These are phyloP conservation scores for Cyclopterus lumpus DNA, from an alignment of 2,797 vertebrate genomes.

Conservation along the genomic window DNA sequence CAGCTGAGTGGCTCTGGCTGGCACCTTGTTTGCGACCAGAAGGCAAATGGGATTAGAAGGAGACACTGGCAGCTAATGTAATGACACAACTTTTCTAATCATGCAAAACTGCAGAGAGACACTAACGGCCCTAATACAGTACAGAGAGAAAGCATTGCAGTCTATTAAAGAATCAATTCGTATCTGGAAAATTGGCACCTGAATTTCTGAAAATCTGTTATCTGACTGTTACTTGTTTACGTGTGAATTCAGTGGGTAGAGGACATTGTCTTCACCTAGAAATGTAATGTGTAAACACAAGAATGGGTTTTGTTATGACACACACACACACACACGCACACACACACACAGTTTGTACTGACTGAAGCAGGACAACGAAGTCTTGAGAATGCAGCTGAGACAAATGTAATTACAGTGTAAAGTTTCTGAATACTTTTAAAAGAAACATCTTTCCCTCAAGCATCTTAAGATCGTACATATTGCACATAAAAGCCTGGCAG, in stretches of 20 bases:
- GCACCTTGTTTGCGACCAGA: conserved; percentile 72
- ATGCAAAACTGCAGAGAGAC: conserved; percentile 69
- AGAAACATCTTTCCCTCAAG: conserved; percentile 37
- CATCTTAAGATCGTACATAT: conserved; percentile 34
- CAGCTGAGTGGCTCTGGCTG: conserved; percentile 64
- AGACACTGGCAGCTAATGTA: conserved; percentile 68
- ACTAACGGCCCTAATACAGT: conserved; percentile 50
- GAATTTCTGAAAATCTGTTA: conserved; percentile 28
- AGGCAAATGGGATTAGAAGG: conserved; percentile 78
- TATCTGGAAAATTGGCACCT: conserved; percentile 37
- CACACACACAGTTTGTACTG: background rate
- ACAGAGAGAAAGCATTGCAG: conserved; percentile 24
- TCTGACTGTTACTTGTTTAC: conserved; percentile 9
- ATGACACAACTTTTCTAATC: conserved; percentile 74
- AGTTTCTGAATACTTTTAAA: conserved; percentile 41
- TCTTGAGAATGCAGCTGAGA: conserved; percentile 17
- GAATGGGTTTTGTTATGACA: background rate
- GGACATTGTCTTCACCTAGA: conserved; percentile 7
- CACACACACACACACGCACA: conserved; percentile 23
- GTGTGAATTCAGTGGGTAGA: background rate
- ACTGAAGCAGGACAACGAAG: conserved; percentile 20
- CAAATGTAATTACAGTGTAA: conserved; percentile 32
- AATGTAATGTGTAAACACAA: conserved; percentile 12
- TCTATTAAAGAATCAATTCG: conserved; percentile 50
- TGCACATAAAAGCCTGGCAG: conserved; percentile 46